Base-by-base conservation (phyloP, 2,113 vertebrate species). In the Sander vitreus region DNA sequence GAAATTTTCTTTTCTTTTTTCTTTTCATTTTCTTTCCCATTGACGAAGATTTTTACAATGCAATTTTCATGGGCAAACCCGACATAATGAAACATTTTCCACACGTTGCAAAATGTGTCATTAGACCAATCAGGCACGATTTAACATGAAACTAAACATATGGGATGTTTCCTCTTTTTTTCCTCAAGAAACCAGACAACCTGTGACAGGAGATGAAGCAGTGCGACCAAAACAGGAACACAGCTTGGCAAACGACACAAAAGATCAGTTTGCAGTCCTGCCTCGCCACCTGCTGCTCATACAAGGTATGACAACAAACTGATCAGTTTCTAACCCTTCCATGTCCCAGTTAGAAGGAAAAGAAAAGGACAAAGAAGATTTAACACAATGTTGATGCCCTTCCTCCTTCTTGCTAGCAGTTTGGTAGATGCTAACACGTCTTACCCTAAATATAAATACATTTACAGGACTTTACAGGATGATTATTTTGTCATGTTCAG, bases 271-370 rank as follows among this genome's bases (percentile, higher is more conserved):
- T 63, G 12, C 47, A 8, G 81, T 58, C 81, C 72, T 73, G 16
- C 43, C 0, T 66, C 88, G 0, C 90, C 87, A 80, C 57, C 90
- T 93, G 82, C 78, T 88, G 92, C 43, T 72, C 72, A 83, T 1
- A 11, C 6, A 12, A 19, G 50, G 73, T 66, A 84, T 59, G 19
- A 64, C 88, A 84, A 21, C 23, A 51, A 30, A 27, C 3, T 8
- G 15, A 51, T 10, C 6, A 5, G 3, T 3, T 21, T n/a, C 33
- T 39, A 18, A 51, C 19, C 3, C 43, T 15, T 33, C 1, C 1
- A 6, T 33, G 36, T 21, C 47, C 4, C 30, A 63, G 21, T 43
- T 43, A 43, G 4, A 15, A 51, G 43, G 21, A 50, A 65, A n/a
- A 47, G 27, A n/a, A 14, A 21, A 19, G 2, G 30, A 53, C 16